phyloP scores from a whole-genome alignment of 2,113 vertebrate species.

The Prionailurus viverrinus region DNA sequence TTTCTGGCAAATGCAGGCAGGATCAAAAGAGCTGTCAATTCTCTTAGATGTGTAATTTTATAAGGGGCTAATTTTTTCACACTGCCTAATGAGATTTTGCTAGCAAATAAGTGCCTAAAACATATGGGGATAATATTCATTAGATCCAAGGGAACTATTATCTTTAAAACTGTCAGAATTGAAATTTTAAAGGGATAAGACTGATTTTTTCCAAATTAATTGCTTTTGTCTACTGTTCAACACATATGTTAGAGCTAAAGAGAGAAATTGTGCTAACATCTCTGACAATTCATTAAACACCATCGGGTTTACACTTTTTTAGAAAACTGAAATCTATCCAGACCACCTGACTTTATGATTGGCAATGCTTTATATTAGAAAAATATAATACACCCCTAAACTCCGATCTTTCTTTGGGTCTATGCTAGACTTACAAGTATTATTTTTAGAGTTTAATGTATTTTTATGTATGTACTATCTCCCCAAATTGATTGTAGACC shows the following conservation, averaged over 20 bases:
- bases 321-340: neutral
- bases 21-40: slow-evolving; percentile 33
- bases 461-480: neutral
- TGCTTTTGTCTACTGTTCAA: slow-evolving; percentile 64
- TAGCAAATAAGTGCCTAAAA: slow-evolving; percentile 67
- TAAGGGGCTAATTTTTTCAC: slow-evolving; percentile 62
- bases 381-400: neutral
- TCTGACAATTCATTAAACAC: slow-evolving; percentile 63
- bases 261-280: slow-evolving; percentile 48
- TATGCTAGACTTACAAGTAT: neutral
- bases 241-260: slow-evolving; percentile 35
- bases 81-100: slow-evolving; percentile 76
- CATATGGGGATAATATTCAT: slow-evolving; percentile 62
- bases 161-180: slow-evolving; percentile 66
- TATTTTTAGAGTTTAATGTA: neutral
- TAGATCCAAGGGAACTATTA: slow-evolving; percentile 63
- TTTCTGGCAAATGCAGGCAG: slow-evolving; percentile 25
- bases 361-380: neutral
- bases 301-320: neutral
- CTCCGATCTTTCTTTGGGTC: neutral
- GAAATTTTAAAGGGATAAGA: slow-evolving; percentile 69
- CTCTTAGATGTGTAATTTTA: slow-evolving; percentile 60
- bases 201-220: slow-evolving; percentile 50
- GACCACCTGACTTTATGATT: neutral
- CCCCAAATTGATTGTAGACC: neutral